These are phyloP conservation scores for Eilema griseolum DNA, from an alignment of 2,888 invertebrate species.

Conservation along the genomic window DNA sequence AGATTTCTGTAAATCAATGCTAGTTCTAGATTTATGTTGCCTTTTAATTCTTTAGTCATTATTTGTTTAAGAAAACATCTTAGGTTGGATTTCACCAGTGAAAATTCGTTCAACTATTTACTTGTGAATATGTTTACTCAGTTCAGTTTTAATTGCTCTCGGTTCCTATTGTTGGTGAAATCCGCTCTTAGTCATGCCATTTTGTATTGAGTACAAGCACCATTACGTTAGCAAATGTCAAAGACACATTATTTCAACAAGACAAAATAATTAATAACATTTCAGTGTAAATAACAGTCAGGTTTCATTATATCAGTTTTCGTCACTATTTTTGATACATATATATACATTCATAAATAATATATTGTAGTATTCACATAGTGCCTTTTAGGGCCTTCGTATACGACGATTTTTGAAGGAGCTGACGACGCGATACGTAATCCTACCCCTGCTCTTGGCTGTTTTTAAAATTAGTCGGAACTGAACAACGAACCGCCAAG, in stretches of 20 bases:
- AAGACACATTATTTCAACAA: neutral
- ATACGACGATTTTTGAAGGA: too few species aligned
- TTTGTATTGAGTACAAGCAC: constrained; percentile 15
- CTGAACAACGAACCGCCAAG: too few species aligned
- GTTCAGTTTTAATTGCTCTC: neutral
- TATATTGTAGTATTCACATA: constrained; percentile 42
- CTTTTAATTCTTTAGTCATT: constrained; percentile 42
- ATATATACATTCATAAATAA: constrained; percentile 18
- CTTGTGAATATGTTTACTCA: neutral
- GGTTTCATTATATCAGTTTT: constrained; percentile 20
- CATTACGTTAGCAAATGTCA: constrained; percentile 5
- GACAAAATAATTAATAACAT: constrained; percentile 12
- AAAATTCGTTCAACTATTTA: neutral
- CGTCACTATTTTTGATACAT: constrained; percentile 20
- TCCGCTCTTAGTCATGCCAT: constrained; percentile 19
- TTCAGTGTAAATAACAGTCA: constrained; percentile 37
- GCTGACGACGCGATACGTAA: too few species aligned
- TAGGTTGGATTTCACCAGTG: constrained; percentile 2
- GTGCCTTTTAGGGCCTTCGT: constrained; percentile 35
- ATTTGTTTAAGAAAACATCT: constrained; percentile 35
- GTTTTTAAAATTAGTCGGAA: too few species aligned
- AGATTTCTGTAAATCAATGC: neutral
- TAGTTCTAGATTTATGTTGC: constrained; percentile 35
- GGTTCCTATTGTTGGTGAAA: neutral
- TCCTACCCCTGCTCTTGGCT: too few species aligned